Evolutionary conservation across 1,140 invertebrate genomes (phyloP).

Genomic region (Lordiphosa mommai): DNA sequence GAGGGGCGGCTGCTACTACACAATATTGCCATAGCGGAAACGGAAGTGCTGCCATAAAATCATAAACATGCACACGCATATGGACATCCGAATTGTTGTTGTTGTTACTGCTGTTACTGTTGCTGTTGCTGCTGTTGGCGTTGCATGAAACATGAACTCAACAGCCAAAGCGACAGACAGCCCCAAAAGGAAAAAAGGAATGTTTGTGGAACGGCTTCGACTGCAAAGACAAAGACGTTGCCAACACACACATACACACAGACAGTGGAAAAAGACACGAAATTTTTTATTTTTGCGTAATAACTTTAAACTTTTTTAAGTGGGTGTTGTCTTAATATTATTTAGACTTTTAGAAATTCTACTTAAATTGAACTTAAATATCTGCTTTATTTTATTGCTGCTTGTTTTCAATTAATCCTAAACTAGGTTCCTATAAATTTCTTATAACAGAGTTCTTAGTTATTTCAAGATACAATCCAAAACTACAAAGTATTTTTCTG

Average conservation of each 20-base stretch:
- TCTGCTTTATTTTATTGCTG: too few species aligned
- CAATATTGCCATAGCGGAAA: conserved; percentile 66
- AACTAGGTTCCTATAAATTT: too few species aligned
- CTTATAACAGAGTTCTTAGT: too few species aligned
- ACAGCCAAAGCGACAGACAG: conserved; percentile 48
- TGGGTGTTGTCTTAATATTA: too few species aligned
- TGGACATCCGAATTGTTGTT: conserved; percentile 45
- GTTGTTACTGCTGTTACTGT: conserved; percentile 23
- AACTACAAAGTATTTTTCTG: too few species aligned
- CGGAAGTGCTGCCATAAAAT: conserved; percentile 77
- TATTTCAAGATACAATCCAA: too few species aligned
- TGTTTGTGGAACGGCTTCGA: conserved; percentile 17
- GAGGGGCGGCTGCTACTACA: conserved; percentile 7
- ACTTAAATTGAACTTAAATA: too few species aligned
- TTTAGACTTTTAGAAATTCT: too few species aligned
- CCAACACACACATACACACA: conserved; percentile 13
- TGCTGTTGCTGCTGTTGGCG: conserved; percentile 15
- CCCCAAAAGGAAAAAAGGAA: conserved; percentile 5
- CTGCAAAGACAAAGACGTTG: conserved; percentile 49
- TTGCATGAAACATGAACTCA: conserved; percentile 71
- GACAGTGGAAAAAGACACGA: too few species aligned
- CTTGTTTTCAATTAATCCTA: too few species aligned
- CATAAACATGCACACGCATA: conserved; percentile 75
- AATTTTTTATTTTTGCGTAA: too few species aligned
- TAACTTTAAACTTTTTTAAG: too few species aligned